A percentile compares a stretch with the other conserved stretches of the same genome.
phyloP scores from a whole-genome alignment of 2,797 vertebrate species.

The Gymnocypris eckloni region DNA sequence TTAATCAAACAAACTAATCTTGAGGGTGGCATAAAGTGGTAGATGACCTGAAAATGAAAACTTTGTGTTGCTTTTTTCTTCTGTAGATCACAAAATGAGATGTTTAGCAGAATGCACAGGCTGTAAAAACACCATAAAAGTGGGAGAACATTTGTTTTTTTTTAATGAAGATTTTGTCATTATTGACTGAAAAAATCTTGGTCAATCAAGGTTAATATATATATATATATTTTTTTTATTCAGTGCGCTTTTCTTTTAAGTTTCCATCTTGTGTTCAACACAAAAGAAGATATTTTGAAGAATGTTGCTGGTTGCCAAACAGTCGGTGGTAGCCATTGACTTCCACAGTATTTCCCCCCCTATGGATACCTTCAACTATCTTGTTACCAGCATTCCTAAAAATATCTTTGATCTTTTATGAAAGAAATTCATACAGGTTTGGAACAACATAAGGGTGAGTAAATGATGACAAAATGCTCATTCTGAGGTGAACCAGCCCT shows the following conservation, averaged over 20 bases:
- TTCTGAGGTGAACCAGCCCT: neutral
- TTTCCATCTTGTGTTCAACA: neutral
- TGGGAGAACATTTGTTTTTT: too few relatives aligned
- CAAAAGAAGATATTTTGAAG: neutral
- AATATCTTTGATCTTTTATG: neutral
- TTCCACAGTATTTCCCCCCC: neutral
- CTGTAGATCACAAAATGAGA: neutral
- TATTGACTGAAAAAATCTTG: neutral
- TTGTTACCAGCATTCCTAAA: neutral
- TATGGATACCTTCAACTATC: neutral
- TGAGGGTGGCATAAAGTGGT: neutral
- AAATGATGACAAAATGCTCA: neutral
- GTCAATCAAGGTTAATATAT: neutral
- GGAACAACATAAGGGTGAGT: neutral
- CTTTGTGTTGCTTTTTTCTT: neutral
- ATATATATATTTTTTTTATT: too few relatives aligned
- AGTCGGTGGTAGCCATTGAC: neutral
- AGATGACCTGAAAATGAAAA: neutral
- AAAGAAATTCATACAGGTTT: neutral
- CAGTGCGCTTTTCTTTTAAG: neutral
- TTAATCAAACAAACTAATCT: neutral
- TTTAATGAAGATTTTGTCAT: neutral
- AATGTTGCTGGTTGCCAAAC: neutral
- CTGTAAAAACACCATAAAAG: too few relatives aligned
- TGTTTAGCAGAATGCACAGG: neutral